Percentiles rank a stretch among this genome's conserved stretches.
These are phyloP conservation scores for Heteromormyrus szaboi DNA, from an alignment of 2,797 vertebrate species.

Conservation along the genomic window DNA sequence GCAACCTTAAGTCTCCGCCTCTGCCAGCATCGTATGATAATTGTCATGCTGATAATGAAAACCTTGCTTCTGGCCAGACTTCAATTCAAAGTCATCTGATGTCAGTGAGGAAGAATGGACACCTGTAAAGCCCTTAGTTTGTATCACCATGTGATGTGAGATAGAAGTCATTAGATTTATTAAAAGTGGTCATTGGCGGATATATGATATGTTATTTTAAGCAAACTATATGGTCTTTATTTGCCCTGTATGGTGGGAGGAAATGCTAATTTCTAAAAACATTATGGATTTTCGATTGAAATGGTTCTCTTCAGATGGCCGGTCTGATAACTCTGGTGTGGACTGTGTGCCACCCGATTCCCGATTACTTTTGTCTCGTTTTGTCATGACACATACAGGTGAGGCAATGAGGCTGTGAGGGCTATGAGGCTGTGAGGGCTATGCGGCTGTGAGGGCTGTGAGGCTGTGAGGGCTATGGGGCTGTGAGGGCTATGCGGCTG, in stretches of 20 bases:
- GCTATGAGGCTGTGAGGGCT: not conserved
- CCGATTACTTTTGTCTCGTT: not conserved
- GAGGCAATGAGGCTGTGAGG: not conserved
- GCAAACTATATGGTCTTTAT: not conserved
- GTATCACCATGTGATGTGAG: not conserved
- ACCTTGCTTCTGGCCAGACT: not conserved
- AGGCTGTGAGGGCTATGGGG: not conserved
- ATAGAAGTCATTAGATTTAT: not conserved
- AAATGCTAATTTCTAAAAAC: not conserved
- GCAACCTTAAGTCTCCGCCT: not conserved
- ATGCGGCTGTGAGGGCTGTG: not conserved
- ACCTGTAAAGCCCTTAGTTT: not conserved
- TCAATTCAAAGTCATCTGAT: not conserved
- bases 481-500: not conserved
- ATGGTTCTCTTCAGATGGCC: not conserved
- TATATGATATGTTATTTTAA: not conserved
- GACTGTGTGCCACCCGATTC: not conserved
- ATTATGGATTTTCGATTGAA: not conserved
- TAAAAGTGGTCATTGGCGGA: not conserved
- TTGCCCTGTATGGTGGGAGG: not conserved
- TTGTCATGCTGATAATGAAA: not conserved
- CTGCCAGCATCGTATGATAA: not conserved
- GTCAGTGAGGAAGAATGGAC: not conserved
- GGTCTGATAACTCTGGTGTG: not conserved
- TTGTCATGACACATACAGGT: not conserved